Evolutionary conservation across 2,113 vertebrate genomes (phyloP), one percentile per base, ranked within the genome.

Genomic region (Ptilorrhoa leucosticta): DNA sequence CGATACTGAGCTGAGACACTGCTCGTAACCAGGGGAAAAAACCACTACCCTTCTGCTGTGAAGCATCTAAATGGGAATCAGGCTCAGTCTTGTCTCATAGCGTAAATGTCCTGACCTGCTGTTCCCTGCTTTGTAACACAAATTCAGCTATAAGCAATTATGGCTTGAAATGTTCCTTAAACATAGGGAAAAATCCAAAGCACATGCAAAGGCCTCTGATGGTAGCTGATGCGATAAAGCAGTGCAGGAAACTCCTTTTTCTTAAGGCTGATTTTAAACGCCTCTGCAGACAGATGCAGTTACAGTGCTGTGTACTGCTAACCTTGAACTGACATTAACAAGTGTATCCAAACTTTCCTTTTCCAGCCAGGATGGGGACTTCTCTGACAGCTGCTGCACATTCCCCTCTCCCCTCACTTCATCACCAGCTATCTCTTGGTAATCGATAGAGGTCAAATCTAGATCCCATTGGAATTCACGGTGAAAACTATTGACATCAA

Each of bases 321-420:
- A 97, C 96, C 92, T 97, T 97, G 97, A 95, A 91, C 68, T 96
- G 95, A 93, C 88, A 94, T 94, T 96, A 87, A 37, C 88, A 80
- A 95, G 40, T 18, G 20, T 18, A 50, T 79, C 63, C 33, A 71
- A 93, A 97, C 75, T 93, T 95, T 65, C 44, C 54, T 71, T 90
- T 90, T 42, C 80, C 42, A 70, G 1, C 37, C 8, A 35, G 80
- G 70, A 66, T 7, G 23, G 26, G 53, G 60, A 66, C n/a, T 70
- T 54, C 78, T 90, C 78, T 63, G 84, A 37, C n/a, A 73, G 57
- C 9, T 3, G 42, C 87, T 83, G 69, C 81, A 70, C 9, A 1
- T 93, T 35, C 44, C 66, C 40, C 56, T 89, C 69, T 58, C 79
- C 47, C n/a, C 64, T 47, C 70, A 15, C 90, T 80, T 88, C 56